phyloP scores from a whole-genome alignment of 1,140 invertebrate species.

The Chironomus striatipennis region DNA sequence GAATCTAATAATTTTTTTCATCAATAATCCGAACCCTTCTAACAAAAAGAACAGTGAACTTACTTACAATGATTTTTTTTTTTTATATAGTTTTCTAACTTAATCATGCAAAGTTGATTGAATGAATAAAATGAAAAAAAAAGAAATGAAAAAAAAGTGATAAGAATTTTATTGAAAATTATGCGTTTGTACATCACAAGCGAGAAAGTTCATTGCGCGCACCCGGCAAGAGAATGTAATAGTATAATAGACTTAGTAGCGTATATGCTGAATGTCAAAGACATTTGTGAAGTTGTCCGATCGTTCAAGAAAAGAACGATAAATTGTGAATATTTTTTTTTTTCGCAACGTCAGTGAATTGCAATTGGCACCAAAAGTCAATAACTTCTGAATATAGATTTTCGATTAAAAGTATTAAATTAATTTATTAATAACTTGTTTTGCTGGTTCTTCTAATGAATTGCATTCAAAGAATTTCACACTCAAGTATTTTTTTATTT shows the following conservation, averaged over 20 bases:
- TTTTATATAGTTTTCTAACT: background rate
- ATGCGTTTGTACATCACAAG: background rate
- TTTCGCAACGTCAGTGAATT: background rate
- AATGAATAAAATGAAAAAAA: background rate
- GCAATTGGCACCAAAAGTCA: background rate
- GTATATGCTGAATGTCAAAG: conserved; percentile 12
- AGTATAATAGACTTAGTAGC: conserved; percentile 8
- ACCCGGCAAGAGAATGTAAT: background rate
- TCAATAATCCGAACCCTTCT: no score
- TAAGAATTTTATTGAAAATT: conserved; percentile 21
- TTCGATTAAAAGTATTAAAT: background rate
- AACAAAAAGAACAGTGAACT: background rate
- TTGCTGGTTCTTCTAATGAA: no score
- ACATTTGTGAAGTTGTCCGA: conserved; percentile 1
- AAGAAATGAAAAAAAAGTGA: background rate
- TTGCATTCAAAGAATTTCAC: no score
- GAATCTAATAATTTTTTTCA: background rate
- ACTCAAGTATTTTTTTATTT: no score
- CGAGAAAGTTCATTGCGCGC: conserved; percentile 17
- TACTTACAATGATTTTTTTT: background rate
- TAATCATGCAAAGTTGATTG: background rate
- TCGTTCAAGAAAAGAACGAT: background rate
- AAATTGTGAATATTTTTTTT: conserved; percentile 6
- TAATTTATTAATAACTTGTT: no score
- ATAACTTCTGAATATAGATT: background rate